A percentile compares a stretch with the other conserved stretches of the same genome.
Evolutionary conservation across 2,888 invertebrate species (phyloP).

Genomic region (Leptothorax acervorum): DNA sequence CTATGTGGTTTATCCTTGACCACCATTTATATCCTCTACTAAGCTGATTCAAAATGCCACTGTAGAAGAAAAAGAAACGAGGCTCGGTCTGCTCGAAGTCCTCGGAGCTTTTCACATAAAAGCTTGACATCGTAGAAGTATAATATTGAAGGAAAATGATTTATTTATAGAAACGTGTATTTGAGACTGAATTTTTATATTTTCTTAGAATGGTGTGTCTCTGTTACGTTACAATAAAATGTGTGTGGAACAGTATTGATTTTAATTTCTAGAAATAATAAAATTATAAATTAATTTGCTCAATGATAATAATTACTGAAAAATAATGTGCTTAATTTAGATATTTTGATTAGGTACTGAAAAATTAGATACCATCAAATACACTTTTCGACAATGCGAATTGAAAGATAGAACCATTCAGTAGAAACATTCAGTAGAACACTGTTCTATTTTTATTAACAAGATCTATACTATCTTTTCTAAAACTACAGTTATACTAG

Average conservation of each 20-base stretch:
- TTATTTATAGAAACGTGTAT: constrained; percentile 45
- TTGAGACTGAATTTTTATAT: constrained; percentile 13
- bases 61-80: constrained; percentile 21
- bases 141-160: not conserved
- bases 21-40: constrained; percentile 38
- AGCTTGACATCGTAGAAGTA: constrained; percentile 26
- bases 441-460: constrained; percentile 44
- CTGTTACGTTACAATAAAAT: not conserved
- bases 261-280: not conserved
- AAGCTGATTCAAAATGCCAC: constrained; percentile 42
- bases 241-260: not conserved
- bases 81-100: constrained; percentile 47
- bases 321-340: not conserved
- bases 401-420: constrained; percentile 1
- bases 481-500: constrained; percentile 29
- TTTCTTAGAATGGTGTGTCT: not conserved
- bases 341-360: not conserved
- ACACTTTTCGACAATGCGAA: constrained; percentile 13
- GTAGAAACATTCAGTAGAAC: not conserved
- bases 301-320: not conserved
- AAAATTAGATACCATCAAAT: constrained; percentile 1
- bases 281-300: not conserved
- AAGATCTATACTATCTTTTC: constrained; percentile 19
- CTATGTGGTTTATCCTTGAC: constrained; percentile 50
- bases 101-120: constrained; percentile 37